Evolutionary conservation across 2,888 invertebrate species (phyloP), one percentile per base, ranked within the genome.

Genomic region (Melitaea athalia): DNA sequence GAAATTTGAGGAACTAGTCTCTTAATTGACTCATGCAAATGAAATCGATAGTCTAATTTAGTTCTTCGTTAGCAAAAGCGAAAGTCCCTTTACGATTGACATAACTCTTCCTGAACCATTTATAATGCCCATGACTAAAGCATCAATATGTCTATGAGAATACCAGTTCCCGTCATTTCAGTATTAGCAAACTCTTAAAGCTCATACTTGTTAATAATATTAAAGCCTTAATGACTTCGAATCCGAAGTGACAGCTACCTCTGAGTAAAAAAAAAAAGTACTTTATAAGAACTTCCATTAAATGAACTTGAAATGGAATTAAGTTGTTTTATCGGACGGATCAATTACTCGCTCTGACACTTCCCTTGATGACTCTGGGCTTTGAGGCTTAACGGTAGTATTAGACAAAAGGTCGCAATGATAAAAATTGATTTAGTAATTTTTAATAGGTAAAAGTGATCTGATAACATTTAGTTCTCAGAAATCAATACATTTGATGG

Each of bases 321-420:
- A 80, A 82, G 83, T 79, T 80, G 81, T 77, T 79, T 81, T 83
- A 82, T 79, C 82, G 83, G 82, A 81, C 72, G 72, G 77, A 82
- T 81, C 85, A 79, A 87, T 88, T 88, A 85, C 81, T 78, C 86
- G 89, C 80, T 86, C 79, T 81, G 82, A 76, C 81, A 88, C 81
- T 74, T 83, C 74, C 78, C 78, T 80, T 80, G 81, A 82, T 76
- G 74, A 69, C 72, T 71, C 53, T 72, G 64, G 70, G 72, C 60
- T 59, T 62, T 65, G 14, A 70, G 64, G 70, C 67, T 68, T 72
- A 83, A 76, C 83, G 80, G 81, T 80, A 80, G 76, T 79, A 72
- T 73, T 74, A 75, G 77, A 77, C 68, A 68, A 70, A 61, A 59
- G 59, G 45, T 52, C 49, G 38, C 57, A 52, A 66, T 68, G 47